Conservation (phyloP, 2,113 vertebrate species). For the Lathamus discolor region DNA sequence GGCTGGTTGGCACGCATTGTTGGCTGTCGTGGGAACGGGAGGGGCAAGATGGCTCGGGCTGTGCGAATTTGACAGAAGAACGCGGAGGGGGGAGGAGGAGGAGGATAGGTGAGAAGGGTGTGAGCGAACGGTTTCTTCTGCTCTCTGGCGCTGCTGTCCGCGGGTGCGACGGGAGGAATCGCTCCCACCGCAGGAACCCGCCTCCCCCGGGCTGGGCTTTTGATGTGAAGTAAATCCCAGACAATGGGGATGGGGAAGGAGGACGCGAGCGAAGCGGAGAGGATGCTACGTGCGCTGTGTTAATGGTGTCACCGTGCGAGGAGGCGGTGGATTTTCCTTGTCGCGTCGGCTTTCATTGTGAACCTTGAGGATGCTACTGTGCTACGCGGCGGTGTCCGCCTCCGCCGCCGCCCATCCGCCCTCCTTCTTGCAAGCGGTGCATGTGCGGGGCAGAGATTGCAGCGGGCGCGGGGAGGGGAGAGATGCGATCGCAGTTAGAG, state of each 20-base stretch:
- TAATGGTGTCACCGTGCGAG: slow-evolving; percentile 12
- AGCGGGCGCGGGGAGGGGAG: neutral
- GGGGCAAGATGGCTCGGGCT: neutral
- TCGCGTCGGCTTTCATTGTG: neutral
- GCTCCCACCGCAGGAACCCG: neutral
- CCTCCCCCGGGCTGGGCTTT: neutral
- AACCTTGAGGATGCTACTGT: neutral
- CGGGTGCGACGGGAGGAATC: neutral
- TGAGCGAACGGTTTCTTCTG: neutral
- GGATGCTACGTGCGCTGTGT: slow-evolving; percentile 17
- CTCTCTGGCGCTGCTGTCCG: neutral
- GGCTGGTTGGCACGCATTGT: neutral
- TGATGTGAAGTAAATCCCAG: slow-evolving; percentile 17
- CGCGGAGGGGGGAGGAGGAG: neutral
- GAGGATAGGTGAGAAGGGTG: slow-evolving; percentile 37
- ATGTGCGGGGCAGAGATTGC: neutral
- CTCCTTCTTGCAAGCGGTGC: neutral
- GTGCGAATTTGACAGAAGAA: neutral
- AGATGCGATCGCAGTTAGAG: neutral
- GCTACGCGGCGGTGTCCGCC: neutral
- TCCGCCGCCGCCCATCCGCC: neutral
- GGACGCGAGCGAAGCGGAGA: neutral
- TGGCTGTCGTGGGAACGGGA: neutral
- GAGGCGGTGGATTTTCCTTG: neutral
- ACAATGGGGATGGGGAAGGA: slow-evolving; percentile 57